Conservation (phyloP, 2,888 invertebrate genomes). For the Drosophila falleni region DNA sequence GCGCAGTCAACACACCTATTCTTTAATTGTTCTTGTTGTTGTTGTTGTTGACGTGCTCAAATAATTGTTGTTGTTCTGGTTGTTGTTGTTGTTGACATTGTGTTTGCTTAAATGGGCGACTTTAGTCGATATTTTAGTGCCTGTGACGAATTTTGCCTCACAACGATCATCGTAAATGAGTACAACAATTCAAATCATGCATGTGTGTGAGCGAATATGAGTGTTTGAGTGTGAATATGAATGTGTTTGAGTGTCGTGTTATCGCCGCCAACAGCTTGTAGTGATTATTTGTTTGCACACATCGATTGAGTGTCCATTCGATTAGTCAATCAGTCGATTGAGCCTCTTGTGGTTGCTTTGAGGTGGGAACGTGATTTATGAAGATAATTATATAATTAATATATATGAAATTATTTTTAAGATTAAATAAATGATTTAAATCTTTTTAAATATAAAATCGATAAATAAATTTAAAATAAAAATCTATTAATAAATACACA, state of each 20-base stretch:
- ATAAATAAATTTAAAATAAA: neutral
- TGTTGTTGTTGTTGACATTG: conserved; percentile 7
- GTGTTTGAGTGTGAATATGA: neutral
- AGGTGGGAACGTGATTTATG: conserved; percentile 5
- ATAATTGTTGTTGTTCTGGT: neutral
- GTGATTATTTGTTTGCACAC: conserved; percentile 50
- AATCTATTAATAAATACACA: neutral
- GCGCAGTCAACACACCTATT: conserved; percentile 34
- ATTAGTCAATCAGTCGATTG: neutral
- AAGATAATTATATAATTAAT: too few species aligned
- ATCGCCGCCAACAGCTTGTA: conserved; percentile 33
- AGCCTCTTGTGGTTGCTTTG: neutral
- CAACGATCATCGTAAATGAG: conserved; percentile 27
- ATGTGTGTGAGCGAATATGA: conserved; percentile 15
- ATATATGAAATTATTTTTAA: too few species aligned
- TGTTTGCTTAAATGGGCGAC: conserved; percentile 51
- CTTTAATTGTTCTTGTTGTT: neutral
- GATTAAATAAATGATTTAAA: neutral
- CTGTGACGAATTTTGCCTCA: conserved; percentile 44
- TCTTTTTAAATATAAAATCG: neutral
- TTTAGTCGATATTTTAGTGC: conserved; percentile 43
- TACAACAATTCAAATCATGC: conserved; percentile 4
- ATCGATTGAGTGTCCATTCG: conserved; percentile 40
- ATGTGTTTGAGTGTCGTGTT: conserved; percentile 18
- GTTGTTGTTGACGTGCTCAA: neutral